Conservation (phyloP, 2,797 vertebrate genomes). For the Sphenopsis melanotis region DNA sequence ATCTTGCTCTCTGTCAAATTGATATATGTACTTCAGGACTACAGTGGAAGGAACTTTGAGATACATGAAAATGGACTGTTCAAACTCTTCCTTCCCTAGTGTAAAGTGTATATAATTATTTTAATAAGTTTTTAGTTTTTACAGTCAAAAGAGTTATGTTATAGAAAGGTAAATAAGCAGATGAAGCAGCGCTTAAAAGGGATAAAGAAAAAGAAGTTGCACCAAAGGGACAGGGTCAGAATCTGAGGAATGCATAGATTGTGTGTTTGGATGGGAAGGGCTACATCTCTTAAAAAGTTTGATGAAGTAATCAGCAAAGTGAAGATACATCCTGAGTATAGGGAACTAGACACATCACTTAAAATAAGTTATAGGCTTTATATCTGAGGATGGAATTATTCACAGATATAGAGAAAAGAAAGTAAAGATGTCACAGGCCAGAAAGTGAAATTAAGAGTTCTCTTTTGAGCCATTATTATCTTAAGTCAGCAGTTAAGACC, state of each 20-base stretch:
- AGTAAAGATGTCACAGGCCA: background rate
- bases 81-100: background rate
- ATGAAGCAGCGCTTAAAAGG: background rate
- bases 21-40: background rate
- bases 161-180: background rate
- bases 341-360: background rate
- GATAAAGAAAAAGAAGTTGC: background rate
- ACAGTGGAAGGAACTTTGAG: background rate
- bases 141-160: background rate
- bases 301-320: background rate
- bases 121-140: background rate
- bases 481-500: background rate
- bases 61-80: background rate
- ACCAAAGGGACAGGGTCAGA: background rate
- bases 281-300: background rate
- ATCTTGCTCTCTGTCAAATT: slow-evolving; percentile 1
- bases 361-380: background rate
- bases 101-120: background rate
- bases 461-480: background rate
- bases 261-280: background rate
- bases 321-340: background rate
- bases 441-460: background rate
- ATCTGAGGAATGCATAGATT: background rate
- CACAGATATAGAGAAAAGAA: background rate
- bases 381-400: background rate